Evolutionary conservation across 2,888 invertebrate genomes (phyloP).

Genomic region (Oconnorella tubifera): DNA sequence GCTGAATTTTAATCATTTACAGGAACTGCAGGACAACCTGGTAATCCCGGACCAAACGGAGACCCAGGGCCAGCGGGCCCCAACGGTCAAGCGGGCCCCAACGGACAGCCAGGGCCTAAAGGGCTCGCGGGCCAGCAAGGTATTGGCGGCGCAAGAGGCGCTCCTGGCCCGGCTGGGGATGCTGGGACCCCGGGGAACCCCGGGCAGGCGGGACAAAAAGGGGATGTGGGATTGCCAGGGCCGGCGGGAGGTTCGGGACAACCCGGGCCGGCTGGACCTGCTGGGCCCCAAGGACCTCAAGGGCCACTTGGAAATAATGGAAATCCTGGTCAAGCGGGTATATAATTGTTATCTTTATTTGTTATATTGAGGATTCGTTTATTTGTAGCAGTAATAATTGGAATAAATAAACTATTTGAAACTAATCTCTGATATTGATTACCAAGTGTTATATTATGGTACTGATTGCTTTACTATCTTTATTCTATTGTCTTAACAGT

Average conservation of each 20-base stretch:
- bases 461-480: too few relatives aligned
- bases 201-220: not conserved
- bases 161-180: constrained; percentile 25
- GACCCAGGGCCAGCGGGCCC: constrained; percentile 4
- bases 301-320: constrained; percentile 3
- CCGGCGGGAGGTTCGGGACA: not conserved
- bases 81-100: constrained; percentile 2
- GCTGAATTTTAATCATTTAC: too few relatives aligned
- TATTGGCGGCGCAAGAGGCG: constrained; percentile 40
- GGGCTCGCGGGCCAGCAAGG: constrained; percentile 27
- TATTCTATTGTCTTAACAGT: too few relatives aligned
- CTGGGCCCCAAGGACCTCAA: constrained; percentile 12
- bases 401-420: too few relatives aligned
- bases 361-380: too few relatives aligned
- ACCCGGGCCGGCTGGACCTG: constrained; percentile 1
- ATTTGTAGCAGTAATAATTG: too few relatives aligned
- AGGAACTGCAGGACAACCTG: constrained; percentile 6
- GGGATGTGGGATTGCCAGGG: not conserved
- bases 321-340: not conserved
- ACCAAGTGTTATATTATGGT: too few relatives aligned
- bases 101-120: not conserved
- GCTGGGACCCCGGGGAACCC: constrained; percentile 16
- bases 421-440: too few relatives aligned
- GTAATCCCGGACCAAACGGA: constrained; percentile 5
- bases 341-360: too few relatives aligned